Conservation (phyloP, 64 coral and sea anemone species). For the Catalaphyllia jardinei region DNA sequence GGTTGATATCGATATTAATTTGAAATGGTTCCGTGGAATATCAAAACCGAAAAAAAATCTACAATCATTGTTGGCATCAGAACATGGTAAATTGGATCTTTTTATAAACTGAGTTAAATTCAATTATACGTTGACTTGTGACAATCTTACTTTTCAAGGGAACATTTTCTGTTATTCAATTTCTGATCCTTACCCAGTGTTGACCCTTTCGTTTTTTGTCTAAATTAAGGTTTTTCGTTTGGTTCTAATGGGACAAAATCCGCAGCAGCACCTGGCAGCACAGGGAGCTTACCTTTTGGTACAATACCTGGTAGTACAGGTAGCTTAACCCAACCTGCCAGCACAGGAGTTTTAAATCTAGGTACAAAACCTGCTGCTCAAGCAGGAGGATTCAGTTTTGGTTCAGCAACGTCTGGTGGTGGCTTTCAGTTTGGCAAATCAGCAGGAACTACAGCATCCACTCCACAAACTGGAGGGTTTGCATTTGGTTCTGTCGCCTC, state of each 20-base stretch:
- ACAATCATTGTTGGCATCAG: no score
- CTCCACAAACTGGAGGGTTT: conserved; percentile 26
- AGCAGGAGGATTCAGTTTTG: conserved; percentile 25
- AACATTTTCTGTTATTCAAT: no score
- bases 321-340: neutral
- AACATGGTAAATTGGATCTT: no score
- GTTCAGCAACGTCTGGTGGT: neutral
- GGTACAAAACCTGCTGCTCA: conserved; percentile 10
- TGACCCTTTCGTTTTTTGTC: neutral
- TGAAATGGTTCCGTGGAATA: no score
- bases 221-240: conserved; percentile 31
- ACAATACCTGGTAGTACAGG: neutral
- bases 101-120: no score
- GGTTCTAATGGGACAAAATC: no score
- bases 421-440: conserved; percentile 52
- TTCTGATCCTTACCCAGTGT: no score
- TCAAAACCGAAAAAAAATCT: no score
- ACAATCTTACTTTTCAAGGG: no score
- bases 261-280: no score
- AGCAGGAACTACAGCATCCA: neutral
- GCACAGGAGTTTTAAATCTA: conserved; percentile 3
- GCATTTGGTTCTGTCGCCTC: conserved; percentile 28
- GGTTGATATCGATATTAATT: no score
- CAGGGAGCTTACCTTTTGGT: neutral
- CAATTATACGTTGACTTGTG: no score